phyloP scores from a whole-genome alignment of 2,113 vertebrate species.

The Muscicapa adusta region DNA sequence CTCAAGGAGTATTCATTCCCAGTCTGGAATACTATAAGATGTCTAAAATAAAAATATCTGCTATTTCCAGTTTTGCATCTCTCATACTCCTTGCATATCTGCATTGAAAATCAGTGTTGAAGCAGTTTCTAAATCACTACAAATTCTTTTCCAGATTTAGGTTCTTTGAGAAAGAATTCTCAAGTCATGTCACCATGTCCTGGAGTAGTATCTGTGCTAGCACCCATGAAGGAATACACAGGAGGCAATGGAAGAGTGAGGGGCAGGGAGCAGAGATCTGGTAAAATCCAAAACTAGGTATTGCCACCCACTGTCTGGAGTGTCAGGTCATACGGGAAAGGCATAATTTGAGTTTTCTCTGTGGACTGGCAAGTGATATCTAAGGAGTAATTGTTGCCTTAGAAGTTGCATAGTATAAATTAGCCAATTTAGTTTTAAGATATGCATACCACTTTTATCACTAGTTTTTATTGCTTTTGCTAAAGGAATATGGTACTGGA shows the following conservation, averaged over 20 bases:
- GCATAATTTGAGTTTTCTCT: neutral
- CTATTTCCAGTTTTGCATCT: neutral
- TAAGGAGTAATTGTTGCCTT: neutral
- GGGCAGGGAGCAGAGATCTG: neutral
- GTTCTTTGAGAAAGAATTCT: neutral
- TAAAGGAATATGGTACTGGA: slow-evolving; percentile 1
- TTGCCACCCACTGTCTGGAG: neutral
- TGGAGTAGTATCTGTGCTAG: neutral
- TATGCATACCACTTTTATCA: neutral
- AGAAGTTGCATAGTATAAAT: neutral
- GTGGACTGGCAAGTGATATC: neutral
- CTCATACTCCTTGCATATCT: neutral
- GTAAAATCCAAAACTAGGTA: neutral
- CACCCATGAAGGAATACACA: neutral
- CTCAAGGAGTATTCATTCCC: neutral
- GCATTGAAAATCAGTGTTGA: neutral
- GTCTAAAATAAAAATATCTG: neutral
- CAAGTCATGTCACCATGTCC: fast-evolving
- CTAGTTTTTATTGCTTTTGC: neutral
- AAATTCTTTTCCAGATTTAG: neutral
- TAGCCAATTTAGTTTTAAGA: slow-evolving; percentile 13
- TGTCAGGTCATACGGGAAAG: neutral
- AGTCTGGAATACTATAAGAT: neutral
- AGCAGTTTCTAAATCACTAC: neutral
- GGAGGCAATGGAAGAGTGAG: neutral